Evolutionary conservation across 1,140 invertebrate species (phyloP).

Genomic region (Drosophila kanapiae): DNA sequence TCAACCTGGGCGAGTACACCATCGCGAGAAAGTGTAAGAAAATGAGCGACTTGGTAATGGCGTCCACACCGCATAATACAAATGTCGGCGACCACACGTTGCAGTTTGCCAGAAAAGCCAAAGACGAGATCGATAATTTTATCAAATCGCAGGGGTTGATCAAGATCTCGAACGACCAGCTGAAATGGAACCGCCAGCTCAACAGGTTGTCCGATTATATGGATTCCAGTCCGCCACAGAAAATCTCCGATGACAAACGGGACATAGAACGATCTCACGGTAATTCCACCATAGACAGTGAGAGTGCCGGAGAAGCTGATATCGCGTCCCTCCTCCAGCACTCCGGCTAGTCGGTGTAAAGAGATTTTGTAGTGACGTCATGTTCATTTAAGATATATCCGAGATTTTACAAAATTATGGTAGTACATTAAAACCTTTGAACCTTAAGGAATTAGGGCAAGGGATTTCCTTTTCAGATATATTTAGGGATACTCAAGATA

Average conservation of each 20-base stretch:
- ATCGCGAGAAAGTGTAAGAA: conserved; percentile 47
- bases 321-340: background rate
- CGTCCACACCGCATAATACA: background rate
- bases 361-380: background rate
- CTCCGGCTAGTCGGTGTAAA: background rate
- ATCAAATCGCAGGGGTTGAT: conserved; percentile 39
- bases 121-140: conserved; percentile 28
- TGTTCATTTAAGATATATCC: background rate
- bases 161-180: conserved; percentile 29
- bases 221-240: conserved; percentile 4
- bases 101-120: conserved; percentile 13
- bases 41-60: conserved; percentile 47
- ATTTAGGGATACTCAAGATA: background rate
- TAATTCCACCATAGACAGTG: too few species aligned
- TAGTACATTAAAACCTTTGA: background rate
- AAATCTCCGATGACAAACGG: too few species aligned
- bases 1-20: conserved; percentile 54
- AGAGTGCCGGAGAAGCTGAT: background rate
- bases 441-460: background rate
- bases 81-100: background rate
- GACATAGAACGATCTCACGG: too few species aligned
- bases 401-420: conserved; percentile 21
- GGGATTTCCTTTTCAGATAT: background rate
- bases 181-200: background rate
- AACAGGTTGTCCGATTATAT: background rate